A percentile compares a stretch with the other conserved stretches of the same genome.
phyloP scores from a whole-genome alignment of 2,797 vertebrate species.

The Menidia menidia region DNA sequence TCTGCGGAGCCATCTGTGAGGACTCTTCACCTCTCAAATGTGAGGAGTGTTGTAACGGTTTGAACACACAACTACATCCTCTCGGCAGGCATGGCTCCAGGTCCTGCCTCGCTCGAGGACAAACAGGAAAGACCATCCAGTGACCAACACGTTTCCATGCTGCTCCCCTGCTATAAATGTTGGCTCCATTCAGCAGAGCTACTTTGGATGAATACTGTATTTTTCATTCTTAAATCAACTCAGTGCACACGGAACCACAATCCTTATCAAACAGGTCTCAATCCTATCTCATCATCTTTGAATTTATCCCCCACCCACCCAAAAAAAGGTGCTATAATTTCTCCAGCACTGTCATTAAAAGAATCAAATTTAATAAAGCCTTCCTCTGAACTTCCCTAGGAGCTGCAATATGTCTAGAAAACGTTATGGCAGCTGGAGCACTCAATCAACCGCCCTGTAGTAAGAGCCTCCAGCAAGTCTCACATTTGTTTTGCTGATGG shows the following conservation, averaged over 20 bases:
- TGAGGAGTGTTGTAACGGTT: constrained; percentile 43
- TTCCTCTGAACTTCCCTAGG: constrained; percentile 52
- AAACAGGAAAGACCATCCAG: constrained; percentile 79
- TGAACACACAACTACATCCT: constrained; percentile 57
- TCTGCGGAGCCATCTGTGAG: constrained; percentile 78
- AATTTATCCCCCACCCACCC: background rate
- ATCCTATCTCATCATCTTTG: constrained; percentile 12
- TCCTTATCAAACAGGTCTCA: background rate
- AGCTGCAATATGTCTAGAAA: constrained; percentile 31
- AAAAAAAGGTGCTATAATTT: constrained; percentile 23
- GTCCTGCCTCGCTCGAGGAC: constrained; percentile 67
- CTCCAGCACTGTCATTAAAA: constrained; percentile 28
- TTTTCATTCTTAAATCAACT: constrained; percentile 57
- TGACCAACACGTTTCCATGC: constrained; percentile 66
- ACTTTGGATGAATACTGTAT: constrained; percentile 4
- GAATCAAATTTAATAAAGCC: constrained; percentile 10
- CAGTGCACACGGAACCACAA: constrained; percentile 6
- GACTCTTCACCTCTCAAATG: constrained; percentile 65
- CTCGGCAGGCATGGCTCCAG: constrained; percentile 67
- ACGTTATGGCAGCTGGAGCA: constrained; percentile 26
- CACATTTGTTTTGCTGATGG: constrained; percentile 53
- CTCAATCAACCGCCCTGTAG: constrained; percentile 57
- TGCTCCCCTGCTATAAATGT: constrained; percentile 48
- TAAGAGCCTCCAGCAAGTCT: constrained; percentile 53
- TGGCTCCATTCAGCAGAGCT: constrained; percentile 33